phyloP scores from a whole-genome alignment of 2,113 vertebrate genomes.

The Oriolus oriolus region DNA sequence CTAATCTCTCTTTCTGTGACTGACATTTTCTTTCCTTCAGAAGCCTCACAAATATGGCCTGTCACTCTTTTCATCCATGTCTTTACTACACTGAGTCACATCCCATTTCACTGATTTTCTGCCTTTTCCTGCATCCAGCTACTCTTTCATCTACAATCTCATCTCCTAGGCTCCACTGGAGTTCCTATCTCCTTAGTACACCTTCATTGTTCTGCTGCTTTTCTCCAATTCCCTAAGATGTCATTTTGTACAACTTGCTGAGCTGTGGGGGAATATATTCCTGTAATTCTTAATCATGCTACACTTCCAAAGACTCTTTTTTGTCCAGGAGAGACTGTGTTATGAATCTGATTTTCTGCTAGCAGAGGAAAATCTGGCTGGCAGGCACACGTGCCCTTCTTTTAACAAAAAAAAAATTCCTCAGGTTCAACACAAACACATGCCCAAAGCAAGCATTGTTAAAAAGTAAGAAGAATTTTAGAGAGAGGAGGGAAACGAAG shows the following conservation, averaged over 20 bases:
- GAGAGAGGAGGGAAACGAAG: not conserved
- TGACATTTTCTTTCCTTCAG: not conserved
- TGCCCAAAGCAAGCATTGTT: constrained; percentile 7
- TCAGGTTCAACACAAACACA: not conserved
- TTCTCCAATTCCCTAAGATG: not conserved
- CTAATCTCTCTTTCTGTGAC: not conserved
- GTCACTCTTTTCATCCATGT: not conserved
- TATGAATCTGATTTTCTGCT: not conserved
- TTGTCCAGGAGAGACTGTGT: not conserved
- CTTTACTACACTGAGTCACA: not conserved
- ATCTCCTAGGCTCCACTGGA: not conserved
- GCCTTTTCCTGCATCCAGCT: not conserved
- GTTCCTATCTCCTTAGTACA: not conserved
- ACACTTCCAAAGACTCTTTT: not conserved
- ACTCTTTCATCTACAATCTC: not conserved
- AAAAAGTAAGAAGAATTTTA: constrained; percentile 40
- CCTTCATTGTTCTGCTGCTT: not conserved
- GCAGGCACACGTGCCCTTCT: not conserved
- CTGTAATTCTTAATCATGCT: not conserved
- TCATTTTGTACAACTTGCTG: not conserved
- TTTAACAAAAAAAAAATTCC: constrained; percentile 17
- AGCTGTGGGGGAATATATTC: not conserved
- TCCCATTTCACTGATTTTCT: not conserved
- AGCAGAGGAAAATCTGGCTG: constrained; percentile 10
- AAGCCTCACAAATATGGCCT: not conserved